Base-by-base conservation (phyloP, 2,113 vertebrate genomes). In the Pseudonaja textilis region DNA sequence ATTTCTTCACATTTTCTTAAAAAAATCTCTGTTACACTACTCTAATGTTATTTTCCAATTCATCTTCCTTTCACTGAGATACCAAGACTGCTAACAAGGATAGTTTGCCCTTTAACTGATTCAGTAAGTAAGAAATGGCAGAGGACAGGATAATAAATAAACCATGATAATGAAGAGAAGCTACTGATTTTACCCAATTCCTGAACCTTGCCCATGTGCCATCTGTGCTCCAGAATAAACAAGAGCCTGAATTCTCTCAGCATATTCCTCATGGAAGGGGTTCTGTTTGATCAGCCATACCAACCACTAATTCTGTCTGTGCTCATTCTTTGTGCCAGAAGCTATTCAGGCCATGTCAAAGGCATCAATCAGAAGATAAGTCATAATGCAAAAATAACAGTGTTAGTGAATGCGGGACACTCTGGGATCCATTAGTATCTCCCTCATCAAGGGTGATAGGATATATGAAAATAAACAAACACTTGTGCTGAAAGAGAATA, bases 401-500 rank as follows among this genome's bases (percentile, higher is more conserved):
- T 74, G 89, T 25, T 1, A 5, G 39, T 89, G 88, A 88, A 94
- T 11, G 92, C 61, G 89, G 90, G 91, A 90, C 57, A 29, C 92
- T 89, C 87, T 95, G 25, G 92, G 89, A 91, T 91, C 42, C 55
- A 91, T 89, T 93, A 95, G 23, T 90, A 20, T 18, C 64, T 95
- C 91, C 6, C 25, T 94, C 89, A 95, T 94, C 94, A 96, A 95
- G 94, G 93, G 59, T 90, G 56, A 90, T 45, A 61, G 47, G 29
- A 11, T 88, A 92, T 85, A 90, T 92, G 86, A 89, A 95, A 94
- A 94, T 91, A 96, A 59, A 74, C 88, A 95, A 94, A 52, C 6
- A 56, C 5, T 90, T 5, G 0, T 7, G 61, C 57, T 90, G 39
- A 89, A 95, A 94, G n/a, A 39, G 93, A 95, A 89, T 42, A 7